Conservation (phyloP, 2,113 vertebrate genomes). For the Peromyscus californicus region DNA sequence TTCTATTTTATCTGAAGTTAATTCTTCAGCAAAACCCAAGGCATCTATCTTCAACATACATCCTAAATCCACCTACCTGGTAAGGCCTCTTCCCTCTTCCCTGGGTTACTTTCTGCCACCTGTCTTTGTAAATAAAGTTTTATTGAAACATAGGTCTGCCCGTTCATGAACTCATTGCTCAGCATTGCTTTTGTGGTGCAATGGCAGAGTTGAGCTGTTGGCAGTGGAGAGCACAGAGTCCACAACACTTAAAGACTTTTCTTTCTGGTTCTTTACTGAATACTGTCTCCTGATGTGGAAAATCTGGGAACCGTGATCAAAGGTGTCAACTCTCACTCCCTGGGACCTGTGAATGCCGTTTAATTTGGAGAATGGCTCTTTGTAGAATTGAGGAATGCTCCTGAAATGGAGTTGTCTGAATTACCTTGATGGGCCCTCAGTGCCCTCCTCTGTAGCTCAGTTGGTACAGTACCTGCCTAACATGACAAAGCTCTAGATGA, state of each 20-base stretch:
- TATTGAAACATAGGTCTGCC: not conserved
- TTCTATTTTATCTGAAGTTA: not conserved
- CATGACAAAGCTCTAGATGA: not conserved
- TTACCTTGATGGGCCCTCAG: not conserved
- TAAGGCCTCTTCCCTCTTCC: not conserved
- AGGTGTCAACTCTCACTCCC: not conserved
- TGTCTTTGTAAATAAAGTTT: constrained; percentile 11
- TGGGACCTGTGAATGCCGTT: not conserved
- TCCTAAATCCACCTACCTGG: not conserved
- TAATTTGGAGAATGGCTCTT: constrained; percentile 21
- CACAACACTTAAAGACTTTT: not conserved
- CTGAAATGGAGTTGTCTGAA: not conserved
- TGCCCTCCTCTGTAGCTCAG: not conserved
- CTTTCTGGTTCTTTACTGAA: not conserved
- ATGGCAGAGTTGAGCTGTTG: not conserved
- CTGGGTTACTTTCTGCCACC: not conserved
- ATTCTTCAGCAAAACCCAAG: not conserved
- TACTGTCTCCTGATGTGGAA: not conserved
- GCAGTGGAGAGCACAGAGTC: not conserved
- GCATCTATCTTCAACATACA: not conserved
- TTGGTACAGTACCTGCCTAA: not conserved
- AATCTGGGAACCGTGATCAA: not conserved
- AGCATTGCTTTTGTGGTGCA: not conserved
- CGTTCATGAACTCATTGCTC: not conserved
- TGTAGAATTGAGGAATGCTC: not conserved